Evolutionary conservation across 2,113 vertebrate genomes (phyloP).

Genomic region (Cephalopterus ornatus): DNA sequence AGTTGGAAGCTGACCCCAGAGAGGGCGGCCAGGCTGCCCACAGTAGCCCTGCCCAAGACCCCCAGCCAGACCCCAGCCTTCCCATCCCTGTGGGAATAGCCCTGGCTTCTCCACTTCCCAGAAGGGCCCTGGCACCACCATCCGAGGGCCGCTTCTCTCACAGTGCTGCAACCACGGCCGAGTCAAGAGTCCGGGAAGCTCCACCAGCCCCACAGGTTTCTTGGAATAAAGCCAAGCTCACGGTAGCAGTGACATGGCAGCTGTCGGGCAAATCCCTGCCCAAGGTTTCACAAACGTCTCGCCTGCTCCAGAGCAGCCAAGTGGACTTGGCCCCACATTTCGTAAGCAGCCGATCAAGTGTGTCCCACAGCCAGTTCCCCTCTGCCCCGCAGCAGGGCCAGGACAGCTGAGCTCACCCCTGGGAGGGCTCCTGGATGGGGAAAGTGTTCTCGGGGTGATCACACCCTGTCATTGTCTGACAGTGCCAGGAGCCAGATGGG

Average conservation of each 20-base stretch:
- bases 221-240: constrained; percentile 27
- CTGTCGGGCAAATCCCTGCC: constrained; percentile 41
- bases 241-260: background rate
- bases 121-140: background rate
- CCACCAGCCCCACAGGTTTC: background rate
- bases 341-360: background rate
- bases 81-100: background rate
- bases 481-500: background rate
- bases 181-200: constrained; percentile 55
- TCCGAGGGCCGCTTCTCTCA: background rate
- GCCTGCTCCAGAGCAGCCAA: background rate
- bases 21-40: background rate
- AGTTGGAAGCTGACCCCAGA: background rate
- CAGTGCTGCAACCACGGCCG: background rate
- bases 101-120: background rate
- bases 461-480: background rate
- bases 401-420: background rate
- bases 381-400: background rate
- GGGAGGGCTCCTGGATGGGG: background rate
- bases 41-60: background rate
- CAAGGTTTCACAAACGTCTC: constrained; percentile 51
- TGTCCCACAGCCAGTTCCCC: background rate
- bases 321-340: constrained; percentile 36
- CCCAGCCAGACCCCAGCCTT: background rate
- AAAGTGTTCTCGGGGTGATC: background rate